Evolutionary conservation across 2,888 invertebrate genomes (phyloP), one percentile per base, ranked within the genome.

Genomic region (Eupsilia transversa): DNA sequence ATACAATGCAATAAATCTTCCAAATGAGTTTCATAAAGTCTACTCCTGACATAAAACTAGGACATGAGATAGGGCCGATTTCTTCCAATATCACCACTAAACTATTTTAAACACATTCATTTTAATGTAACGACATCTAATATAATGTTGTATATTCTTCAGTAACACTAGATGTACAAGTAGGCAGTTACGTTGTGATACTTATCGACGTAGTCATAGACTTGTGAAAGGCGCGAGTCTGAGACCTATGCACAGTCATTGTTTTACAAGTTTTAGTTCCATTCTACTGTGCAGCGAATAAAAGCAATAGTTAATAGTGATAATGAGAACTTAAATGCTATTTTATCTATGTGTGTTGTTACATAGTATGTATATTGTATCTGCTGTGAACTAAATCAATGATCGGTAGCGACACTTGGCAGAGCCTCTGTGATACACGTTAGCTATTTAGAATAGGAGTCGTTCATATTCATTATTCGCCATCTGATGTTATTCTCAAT

Each of bases 401-500:
- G 89, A 87, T 89, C 86, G 86, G 87, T 90, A 91, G 89, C 90
- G 86, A 89, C 87, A 90, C 88, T 84, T 87, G 89, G 89, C 92
- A 91, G 91, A 93, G 92, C 93, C 94, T 92, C 95, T 95, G 95
- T 95, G 94, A 95, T 94, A 95, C 93, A 93, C 91, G 86, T 92
- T 92, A 94, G 94, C 91, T 91, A 90, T 88, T 89, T 92, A 94
- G 92, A 86, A 88, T 93, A 94, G 90, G 89, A 92, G 90, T 92
- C 91, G 92, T 91, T 91, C 79, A 87, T 91, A 86, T 89, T 89
- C 87, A 89, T 87, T 90, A 91, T 87, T 91, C 86, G 90, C 90
- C 89, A 91, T 91, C 91, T 90, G 88, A 88, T 90, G 89, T 92
- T 91, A 89, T 87, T 89, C 83, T 90, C 85, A 75, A 67, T 89